Evolutionary conservation across 2,888 invertebrate genomes (phyloP).

Genomic region (Matsumyia berberina): DNA sequence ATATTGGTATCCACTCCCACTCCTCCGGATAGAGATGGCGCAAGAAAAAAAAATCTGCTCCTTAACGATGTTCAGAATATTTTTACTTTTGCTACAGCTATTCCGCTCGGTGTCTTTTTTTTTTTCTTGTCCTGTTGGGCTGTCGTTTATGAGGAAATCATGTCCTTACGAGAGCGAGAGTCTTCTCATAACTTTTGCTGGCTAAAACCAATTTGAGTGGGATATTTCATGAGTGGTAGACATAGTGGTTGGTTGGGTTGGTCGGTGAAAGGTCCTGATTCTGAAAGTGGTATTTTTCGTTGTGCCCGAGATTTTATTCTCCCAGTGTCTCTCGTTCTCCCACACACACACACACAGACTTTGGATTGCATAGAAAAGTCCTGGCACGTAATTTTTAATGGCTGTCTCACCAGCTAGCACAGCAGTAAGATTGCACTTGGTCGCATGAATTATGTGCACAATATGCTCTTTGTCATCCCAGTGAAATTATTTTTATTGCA

Average conservation of each 20-base stretch:
- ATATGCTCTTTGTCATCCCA: slow-evolving; percentile 71
- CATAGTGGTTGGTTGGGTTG: slow-evolving; percentile 44
- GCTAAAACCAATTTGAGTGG: background rate
- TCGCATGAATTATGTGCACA: slow-evolving; percentile 73
- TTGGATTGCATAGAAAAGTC: slow-evolving; percentile 62
- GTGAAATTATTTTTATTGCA: slow-evolving; percentile 66
- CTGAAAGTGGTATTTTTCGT: slow-evolving; percentile 44
- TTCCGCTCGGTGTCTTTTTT: background rate
- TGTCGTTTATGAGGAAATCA: slow-evolving; percentile 26
- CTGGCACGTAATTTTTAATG: slow-evolving; percentile 76
- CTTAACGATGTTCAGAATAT: slow-evolving; percentile 7
- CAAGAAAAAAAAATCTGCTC: background rate
- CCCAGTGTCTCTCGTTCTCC: too few species aligned
- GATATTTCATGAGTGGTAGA: slow-evolving; percentile 32
- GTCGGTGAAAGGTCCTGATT: slow-evolving; percentile 40
- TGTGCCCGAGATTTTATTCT: slow-evolving; percentile 41
- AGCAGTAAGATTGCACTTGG: slow-evolving; percentile 71
- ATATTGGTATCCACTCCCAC: slow-evolving; percentile 10
- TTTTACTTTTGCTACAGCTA: too few species aligned
- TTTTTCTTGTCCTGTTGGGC: background rate
- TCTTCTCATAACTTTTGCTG: slow-evolving; percentile 7
- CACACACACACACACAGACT: background rate
- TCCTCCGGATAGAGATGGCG: background rate
- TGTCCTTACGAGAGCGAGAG: slow-evolving; percentile 4
- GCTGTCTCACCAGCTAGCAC: slow-evolving; percentile 54